Base-by-base conservation (phyloP, 2,113 vertebrate species). In the Leucopsar rothschildi region DNA sequence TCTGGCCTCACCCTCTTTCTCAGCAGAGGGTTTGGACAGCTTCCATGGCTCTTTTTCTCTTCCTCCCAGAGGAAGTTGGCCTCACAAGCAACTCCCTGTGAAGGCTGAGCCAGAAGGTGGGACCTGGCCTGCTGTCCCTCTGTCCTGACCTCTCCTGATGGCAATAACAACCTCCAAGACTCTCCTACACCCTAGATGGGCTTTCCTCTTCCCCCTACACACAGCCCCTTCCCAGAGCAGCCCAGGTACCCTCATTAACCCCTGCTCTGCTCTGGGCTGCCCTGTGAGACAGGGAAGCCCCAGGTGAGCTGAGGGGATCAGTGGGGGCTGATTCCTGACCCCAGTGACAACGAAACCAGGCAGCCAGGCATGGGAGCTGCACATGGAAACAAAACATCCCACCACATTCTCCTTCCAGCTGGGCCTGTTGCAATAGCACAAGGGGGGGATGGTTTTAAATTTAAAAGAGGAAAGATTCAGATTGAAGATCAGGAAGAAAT, bases 1-100 rank as follows among this genome's bases (percentile, higher is more conserved):
- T 90, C 95, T 93, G 82, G 95, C 95, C 90, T 90, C 92, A 80
- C 95, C 93, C 92, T 95, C 57, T 88, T 90, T 90, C 95, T 92
- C 93, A 86, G 92, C 79, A 73, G 33, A 89, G 63, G 85, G 50
- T 61, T 95, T 95, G 95, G 92, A 91, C 53, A 5, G 2, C 27
- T 72, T 92, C 96, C 95, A 92, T 0, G 8, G 21, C 82, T 96
- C 70, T 35, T 35, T 61, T 18, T 79, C 87, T 73, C 89, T 94
- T 86, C 90, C 92, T 93, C 73, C 93, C 75, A 50, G 75, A 88
- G 95, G 88, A 96, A 93, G 73, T 50, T n/a, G 17, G 72, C 66
- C 78, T 68, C 49, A 45, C 76, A 18, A 89, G 84, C 77, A 82
- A 12, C 73, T 93, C 81, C 84, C 88, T 39, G 42, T 8, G 79